phyloP scores from a whole-genome alignment of 2,113 vertebrate species.

The Scopus umbretta region DNA sequence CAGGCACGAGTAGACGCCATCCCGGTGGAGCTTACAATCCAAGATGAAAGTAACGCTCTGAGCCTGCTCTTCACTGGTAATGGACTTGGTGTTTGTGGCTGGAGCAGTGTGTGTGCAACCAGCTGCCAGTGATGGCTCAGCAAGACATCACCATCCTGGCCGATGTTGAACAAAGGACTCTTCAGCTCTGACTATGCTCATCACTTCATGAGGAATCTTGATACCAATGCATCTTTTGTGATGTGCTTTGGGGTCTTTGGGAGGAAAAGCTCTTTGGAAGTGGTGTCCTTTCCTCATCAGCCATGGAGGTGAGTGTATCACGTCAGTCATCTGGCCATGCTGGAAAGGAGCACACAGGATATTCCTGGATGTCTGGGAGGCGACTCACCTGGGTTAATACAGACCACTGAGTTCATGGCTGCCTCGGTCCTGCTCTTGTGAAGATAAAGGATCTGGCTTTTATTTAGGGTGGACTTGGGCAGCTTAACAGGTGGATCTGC shows the following conservation, averaged over 20 bases:
- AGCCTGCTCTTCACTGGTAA: not conserved
- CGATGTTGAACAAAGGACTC: accelerated
- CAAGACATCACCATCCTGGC: not conserved
- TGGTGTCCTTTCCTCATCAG: not conserved
- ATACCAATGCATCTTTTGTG: not conserved
- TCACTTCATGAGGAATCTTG: not conserved
- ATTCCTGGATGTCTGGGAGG: not conserved
- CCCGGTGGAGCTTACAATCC: not conserved
- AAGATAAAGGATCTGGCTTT: not conserved
- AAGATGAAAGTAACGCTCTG: not conserved
- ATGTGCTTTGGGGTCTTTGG: not conserved
- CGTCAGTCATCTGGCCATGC: not conserved
- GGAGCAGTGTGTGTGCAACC: not conserved
- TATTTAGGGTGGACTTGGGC: not conserved
- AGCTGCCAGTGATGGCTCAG: not conserved
- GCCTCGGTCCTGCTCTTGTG: not conserved
- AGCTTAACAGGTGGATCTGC: not conserved
- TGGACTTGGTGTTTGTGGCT: not conserved
- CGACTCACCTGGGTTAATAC: not conserved
- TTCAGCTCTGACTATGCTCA: not conserved
- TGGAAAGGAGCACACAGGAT: not conserved
- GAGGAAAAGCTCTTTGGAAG: not conserved
- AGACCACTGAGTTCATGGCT: not conserved
- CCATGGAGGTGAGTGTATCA: not conserved
- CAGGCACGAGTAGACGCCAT: not conserved